phyloP scores from a whole-genome alignment of 2,888 invertebrate genomes.

The Agrochola macilenta region DNA sequence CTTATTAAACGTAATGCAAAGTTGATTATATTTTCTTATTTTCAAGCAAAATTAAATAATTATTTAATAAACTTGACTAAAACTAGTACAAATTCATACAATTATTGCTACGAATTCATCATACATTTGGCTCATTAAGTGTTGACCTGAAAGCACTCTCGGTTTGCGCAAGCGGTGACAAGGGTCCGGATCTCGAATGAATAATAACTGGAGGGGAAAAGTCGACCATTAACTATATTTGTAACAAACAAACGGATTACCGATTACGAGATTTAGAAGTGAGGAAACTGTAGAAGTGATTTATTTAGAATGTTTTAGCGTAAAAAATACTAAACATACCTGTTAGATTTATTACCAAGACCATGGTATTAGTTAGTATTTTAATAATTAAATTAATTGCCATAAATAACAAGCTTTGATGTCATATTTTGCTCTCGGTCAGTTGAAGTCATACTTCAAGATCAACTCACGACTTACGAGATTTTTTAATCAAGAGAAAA shows the following conservation, averaged over 20 bases:
- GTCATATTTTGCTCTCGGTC: background rate
- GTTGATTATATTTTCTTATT: background rate
- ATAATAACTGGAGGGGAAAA: conserved; percentile 73
- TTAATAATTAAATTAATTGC: background rate
- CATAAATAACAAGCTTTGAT: background rate
- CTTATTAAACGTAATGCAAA: background rate
- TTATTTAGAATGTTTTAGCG: background rate
- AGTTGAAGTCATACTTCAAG: background rate
- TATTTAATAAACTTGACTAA: background rate
- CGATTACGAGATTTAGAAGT: conserved; percentile 63
- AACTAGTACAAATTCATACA: background rate
- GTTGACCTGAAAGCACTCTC: conserved; percentile 73
- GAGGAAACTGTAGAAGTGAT: conserved; percentile 66
- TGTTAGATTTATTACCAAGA: conserved; percentile 11
- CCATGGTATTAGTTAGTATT: background rate
- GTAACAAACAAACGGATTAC: conserved; percentile 77
- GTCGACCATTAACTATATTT: conserved; percentile 76
- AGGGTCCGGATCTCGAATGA: conserved; percentile 73
- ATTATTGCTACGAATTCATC: conserved; percentile 22
- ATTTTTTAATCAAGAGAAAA: background rate
- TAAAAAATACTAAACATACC: background rate
- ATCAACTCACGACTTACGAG: background rate
- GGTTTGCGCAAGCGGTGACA: conserved; percentile 54
- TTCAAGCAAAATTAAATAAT: background rate
- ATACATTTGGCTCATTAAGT: conserved; percentile 76